A percentile compares a stretch with the other conserved stretches of the same genome.
Evolutionary conservation across 2,113 vertebrate species (phyloP).

Genomic region (Crotalus helleri): DNA sequence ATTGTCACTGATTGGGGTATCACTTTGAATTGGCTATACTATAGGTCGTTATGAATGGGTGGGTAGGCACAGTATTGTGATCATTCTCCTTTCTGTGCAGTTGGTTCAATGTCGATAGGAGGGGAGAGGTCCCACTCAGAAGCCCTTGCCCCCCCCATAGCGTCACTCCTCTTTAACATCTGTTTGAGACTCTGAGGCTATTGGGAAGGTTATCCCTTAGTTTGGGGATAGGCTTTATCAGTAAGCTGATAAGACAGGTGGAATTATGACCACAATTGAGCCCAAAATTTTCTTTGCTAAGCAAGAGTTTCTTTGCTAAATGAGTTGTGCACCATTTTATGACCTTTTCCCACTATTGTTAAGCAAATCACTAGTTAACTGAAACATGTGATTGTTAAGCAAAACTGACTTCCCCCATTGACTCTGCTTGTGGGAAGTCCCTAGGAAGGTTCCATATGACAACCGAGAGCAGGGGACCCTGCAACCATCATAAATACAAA

Average conservation of each 20-base stretch:
- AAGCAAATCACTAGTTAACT: background rate
- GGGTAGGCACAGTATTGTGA: background rate
- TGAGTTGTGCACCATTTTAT: background rate
- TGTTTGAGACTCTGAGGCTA: background rate
- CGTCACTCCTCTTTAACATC: background rate
- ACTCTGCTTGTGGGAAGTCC: background rate
- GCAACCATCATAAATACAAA: background rate
- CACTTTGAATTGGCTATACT: background rate
- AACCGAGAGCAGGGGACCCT: background rate
- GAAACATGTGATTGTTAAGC: background rate
- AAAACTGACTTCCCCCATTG: background rate
- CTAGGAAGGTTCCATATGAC: background rate
- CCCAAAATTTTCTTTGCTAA: background rate
- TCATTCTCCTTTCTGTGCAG: background rate
- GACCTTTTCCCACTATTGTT: background rate
- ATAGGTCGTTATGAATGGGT: too few species aligned
- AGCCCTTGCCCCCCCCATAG: background rate
- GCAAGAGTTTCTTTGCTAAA: background rate
- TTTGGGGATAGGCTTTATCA: background rate
- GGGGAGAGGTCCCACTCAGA: background rate
- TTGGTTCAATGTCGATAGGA: background rate
- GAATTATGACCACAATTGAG: background rate
- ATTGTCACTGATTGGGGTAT: background rate
- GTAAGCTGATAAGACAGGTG: background rate
- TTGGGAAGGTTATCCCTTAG: background rate